Base-by-base conservation (phyloP, 2,888 invertebrate species). In the Melanostoma scalare region DNA sequence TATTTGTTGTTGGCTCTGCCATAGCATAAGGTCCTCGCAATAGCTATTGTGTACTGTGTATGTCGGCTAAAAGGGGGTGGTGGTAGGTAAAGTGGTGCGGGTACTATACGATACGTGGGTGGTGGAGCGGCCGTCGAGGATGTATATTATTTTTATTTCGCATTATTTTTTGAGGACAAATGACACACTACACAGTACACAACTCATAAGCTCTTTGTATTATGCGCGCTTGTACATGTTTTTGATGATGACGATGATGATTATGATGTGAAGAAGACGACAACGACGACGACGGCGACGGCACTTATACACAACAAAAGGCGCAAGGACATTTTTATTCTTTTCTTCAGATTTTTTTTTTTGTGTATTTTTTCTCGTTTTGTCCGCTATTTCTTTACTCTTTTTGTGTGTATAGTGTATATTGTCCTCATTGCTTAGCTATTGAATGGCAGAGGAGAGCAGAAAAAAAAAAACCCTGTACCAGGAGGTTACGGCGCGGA, bases 141-240 rank as follows among this genome's bases (percentile, higher is more conserved):
- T 84, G 79, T 79, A 33, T 75, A 79, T 84, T 84, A 84, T 84
- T 84, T 84, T 84, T 84, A 84, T 84, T 84, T 84, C 79, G 74
- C 84, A 84, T 84, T 84, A 84, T 84, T 84, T 84, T 84, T 79
- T 84, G 75, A 84, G 84, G 79, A 84, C 84, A 84, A 84, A 84
- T 84, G 84, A 84, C 71, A 84, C 78, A 84, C 78, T 78, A 78
- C 78, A 84, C 55, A 60, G 74, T 60, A 84, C 74, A 79, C 73
- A 78, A 69, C 78, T 84, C 75, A 84, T 84, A 84, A 84, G 84
- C 84, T 84, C 79, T 79, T 84, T 79, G 79, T 79, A 84, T 84
- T 84, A 84, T 84, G 84, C 79, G 79, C 69, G 79, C 68, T 79
- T 75, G 65, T 84, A 75, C 79, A 84, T 84, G 84, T 60, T 79